Base-by-base conservation (phyloP, 2,888 invertebrate genomes). In the Rhagonycha lutea region DNA sequence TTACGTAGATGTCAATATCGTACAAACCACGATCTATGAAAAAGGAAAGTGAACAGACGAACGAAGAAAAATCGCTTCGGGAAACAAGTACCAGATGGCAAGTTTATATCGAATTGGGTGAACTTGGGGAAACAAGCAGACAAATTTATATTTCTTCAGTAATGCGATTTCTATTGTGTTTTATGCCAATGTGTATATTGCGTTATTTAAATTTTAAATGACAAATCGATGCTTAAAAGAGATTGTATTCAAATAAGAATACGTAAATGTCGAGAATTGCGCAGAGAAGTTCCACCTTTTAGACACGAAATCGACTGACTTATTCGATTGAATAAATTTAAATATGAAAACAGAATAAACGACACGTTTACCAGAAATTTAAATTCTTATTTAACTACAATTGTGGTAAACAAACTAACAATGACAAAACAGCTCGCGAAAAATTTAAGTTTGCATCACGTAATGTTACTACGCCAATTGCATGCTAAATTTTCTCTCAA, bases 241-340 rank as follows among this genome's bases (percentile, higher is more conserved):
- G 79, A 81, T 81, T 83, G 82, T 83, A 84, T 85, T 84, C 83
- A 84, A 85, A 84, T 84, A 80, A 81, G 81, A 82, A 79, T 79
- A 84, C 81, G 82, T 81, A 81, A 82, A 82, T 74, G 80, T 80
- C 79, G 81, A 76, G 80, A 81, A 83, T 80, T 82, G 83, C 81
- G 76, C 81, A 79, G 79, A 77, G 80, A 81, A 80, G 79, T 83
- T 82, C 82, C 81, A 81, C 82, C 83, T 82, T 83, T 83, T 84
- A 83, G 82, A 84, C 81, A 80, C 79, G 80, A 81, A 81, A 79
- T 79, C 79, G 79, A 75, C 79, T 81, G 81, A 81, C 80, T 81
- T 81, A 81, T 81, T 78, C 80, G 80, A 78, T 78, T 79, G 81
- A 81, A 81, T 81, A 81, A 81, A 81, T 81, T 81, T 81, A 80